Evolutionary conservation across 1,140 invertebrate species (phyloP), one percentile per base, ranked within the genome.

Genomic region (Drosophila asahinai): DNA sequence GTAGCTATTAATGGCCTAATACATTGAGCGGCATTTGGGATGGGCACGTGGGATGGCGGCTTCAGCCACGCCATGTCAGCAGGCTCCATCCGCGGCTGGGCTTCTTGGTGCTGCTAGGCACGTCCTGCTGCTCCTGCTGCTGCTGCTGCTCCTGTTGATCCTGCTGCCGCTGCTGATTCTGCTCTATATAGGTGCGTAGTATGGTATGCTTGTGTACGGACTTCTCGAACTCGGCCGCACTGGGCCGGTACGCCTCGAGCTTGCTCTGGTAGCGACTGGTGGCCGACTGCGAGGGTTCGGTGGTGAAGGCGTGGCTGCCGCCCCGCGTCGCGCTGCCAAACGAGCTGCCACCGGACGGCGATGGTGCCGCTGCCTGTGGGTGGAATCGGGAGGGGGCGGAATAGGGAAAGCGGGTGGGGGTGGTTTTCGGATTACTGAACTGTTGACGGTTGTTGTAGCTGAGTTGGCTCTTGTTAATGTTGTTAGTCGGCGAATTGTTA

Each of bases 1-100:
- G 86, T 91, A 91, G 86, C 86, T 83, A 91, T 81, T 90, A 90
- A 89, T 86, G 86, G 83, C 86, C 86, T 90, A 90, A 90, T 90
- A 90, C 86, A 91, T 90, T 91, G 79, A 74, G 86, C 82, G 86
- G 86, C 86, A 82, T 77, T 62, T 61, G 45, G 49, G 40, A 63
- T 61, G 43, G 64, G 62, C 58, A 42, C 63, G 48, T 58, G 49
- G 30, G 14, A 15, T n/a, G 51, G 38, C 6, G 12, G 36, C 30
- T 74, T 57, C 54, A 92, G 48, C 91, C 91, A 33, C 91, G 91
- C 91, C 91, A 92, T 38, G 89, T 91, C 59, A 91, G 58, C 11
- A 92, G 64, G 58, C 91, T 92, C 91, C 91, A 92, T 47, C 91
- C 91, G 47, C 83, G 82, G 52, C 79, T 90, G 14, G 86, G 80